Evolutionary conservation across 2,888 invertebrate species (phyloP).

Genomic region (Esperia sulphurella): DNA sequence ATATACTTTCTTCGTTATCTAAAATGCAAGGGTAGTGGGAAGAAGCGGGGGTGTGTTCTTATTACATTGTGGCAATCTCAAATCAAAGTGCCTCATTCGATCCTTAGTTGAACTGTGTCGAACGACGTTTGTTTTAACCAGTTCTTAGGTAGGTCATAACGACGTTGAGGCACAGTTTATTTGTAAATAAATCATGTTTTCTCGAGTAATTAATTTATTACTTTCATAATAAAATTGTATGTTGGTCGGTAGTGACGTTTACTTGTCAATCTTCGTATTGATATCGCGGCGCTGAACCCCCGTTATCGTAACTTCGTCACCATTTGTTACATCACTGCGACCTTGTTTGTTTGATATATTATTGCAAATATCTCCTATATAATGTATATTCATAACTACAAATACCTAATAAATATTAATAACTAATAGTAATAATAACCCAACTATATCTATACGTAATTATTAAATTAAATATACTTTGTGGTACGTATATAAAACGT

Average conservation of each 20-base stretch:
- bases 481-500: too few species aligned
- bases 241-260: slow-evolving; percentile 36
- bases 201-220: slow-evolving; percentile 22
- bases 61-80: too few species aligned
- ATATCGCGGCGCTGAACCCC: slow-evolving; percentile 44
- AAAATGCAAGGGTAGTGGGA: too few species aligned
- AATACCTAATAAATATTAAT: too few species aligned
- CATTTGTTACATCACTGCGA: slow-evolving; percentile 60
- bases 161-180: slow-evolving; percentile 5
- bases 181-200: slow-evolving; percentile 26
- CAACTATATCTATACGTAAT: too few species aligned
- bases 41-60: too few species aligned
- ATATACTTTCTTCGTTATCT: too few species aligned
- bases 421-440: too few species aligned
- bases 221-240: slow-evolving; percentile 20
- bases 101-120: too few species aligned
- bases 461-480: too few species aligned
- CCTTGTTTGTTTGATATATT: slow-evolving; percentile 69
- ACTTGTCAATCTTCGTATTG: slow-evolving; percentile 13
- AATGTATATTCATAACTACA: too few species aligned
- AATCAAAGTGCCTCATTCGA: too few species aligned
- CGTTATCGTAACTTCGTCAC: slow-evolving; percentile 59
- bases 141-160: background rate
- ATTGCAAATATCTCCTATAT: slow-evolving; percentile 17
- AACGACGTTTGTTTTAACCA: background rate